Conservation (phyloP, 2,797 vertebrate species). For the Dendrocincla tyrannina region DNA sequence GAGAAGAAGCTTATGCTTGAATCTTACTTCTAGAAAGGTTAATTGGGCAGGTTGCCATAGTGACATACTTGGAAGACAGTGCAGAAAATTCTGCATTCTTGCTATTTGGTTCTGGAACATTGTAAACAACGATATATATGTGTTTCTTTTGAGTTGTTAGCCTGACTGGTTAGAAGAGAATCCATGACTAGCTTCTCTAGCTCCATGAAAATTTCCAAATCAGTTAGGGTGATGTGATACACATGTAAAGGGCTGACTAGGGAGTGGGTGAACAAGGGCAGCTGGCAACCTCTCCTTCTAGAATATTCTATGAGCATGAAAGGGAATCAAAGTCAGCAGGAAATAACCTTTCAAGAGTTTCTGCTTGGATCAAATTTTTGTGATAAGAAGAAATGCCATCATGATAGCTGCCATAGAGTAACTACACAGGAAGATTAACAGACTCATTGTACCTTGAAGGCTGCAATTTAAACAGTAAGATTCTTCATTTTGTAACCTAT, state of each 20-base stretch:
- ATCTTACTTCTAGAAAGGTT: background rate
- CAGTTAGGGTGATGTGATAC: background rate
- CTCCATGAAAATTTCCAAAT: background rate
- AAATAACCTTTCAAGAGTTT: background rate
- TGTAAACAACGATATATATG: background rate
- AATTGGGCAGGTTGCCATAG: background rate
- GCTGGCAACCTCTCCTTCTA: background rate
- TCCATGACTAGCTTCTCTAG: background rate
- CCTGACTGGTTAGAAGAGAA: background rate
- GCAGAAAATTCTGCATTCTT: background rate
- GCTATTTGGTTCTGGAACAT: background rate
- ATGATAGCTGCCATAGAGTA: background rate
- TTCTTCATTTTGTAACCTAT: slow-evolving; percentile 35
- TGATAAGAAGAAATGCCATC: background rate
- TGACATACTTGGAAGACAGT: background rate
- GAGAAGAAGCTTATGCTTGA: background rate
- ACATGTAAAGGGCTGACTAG: background rate
- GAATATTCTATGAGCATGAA: background rate
- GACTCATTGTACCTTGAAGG: slow-evolving; percentile 10
- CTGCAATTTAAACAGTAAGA: slow-evolving; percentile 34
- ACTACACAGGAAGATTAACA: background rate
- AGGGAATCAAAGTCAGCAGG: background rate
- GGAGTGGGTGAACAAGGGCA: background rate
- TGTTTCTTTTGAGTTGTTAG: background rate
- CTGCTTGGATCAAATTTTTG: background rate